phyloP scores from a whole-genome alignment of 53 echinoderm and acorn worm genomes.

The Echinometra lucunter region DNA sequence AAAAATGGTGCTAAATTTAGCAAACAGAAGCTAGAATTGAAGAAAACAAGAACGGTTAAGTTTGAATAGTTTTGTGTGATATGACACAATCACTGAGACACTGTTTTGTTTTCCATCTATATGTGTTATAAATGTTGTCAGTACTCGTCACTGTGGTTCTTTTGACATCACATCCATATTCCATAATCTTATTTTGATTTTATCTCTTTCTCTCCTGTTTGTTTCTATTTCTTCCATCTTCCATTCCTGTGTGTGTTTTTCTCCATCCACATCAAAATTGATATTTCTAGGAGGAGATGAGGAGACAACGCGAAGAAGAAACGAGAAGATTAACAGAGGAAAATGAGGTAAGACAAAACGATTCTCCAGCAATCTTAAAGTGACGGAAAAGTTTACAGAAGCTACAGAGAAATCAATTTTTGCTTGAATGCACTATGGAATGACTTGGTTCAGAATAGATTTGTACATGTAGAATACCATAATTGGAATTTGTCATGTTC shows the following conservation, averaged over 20 bases:
- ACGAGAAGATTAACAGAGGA: conserved; percentile 83
- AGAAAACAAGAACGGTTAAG: background rate
- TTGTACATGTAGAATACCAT: too few relatives aligned
- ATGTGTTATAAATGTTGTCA: background rate
- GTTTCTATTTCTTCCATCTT: background rate
- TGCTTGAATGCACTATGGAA: too few relatives aligned
- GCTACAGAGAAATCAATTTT: too few relatives aligned
- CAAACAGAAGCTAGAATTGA: background rate
- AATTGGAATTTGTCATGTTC: too few relatives aligned
- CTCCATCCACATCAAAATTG: background rate
- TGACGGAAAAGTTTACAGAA: too few relatives aligned
- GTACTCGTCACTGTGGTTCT: background rate
- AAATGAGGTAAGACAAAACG: conserved; percentile 61
- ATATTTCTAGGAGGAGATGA: conserved; percentile 84
- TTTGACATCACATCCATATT: background rate
- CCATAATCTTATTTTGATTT: background rate
- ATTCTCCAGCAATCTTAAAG: background rate
- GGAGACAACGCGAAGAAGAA: conserved; percentile 90
- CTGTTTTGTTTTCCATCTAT: background rate
- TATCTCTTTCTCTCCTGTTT: conserved; percentile 23
- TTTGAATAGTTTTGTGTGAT: background rate
- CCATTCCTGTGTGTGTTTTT: background rate
- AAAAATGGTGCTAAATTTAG: too few relatives aligned
- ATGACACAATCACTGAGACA: background rate
- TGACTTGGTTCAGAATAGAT: too few relatives aligned